phyloP scores from a whole-genome alignment of 2,797 vertebrate species.

The Rhadinocentrus ornatus region DNA sequence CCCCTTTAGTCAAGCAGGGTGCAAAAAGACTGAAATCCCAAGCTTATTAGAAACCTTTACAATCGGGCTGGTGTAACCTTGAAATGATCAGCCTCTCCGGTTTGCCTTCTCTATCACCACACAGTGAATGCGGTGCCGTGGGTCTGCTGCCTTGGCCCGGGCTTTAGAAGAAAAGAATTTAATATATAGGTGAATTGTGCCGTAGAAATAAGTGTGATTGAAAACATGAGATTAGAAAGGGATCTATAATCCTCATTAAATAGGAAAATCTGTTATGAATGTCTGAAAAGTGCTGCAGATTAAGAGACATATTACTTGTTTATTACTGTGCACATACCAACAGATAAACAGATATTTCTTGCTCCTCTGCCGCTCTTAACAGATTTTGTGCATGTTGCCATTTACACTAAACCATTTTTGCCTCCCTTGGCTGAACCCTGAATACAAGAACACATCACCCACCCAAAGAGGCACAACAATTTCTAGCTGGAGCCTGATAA shows the following conservation, averaged over 20 bases:
- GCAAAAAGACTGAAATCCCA: constrained; percentile 39
- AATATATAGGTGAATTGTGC: background rate
- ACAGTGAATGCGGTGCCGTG: background rate
- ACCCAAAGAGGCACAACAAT: constrained; percentile 12
- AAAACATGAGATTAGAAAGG: background rate
- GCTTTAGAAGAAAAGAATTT: background rate
- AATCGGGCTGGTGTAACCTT: constrained; percentile 43
- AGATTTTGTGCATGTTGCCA: background rate
- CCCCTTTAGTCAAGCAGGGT: constrained; percentile 30
- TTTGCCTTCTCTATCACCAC: constrained; percentile 33
- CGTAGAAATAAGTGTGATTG: background rate
- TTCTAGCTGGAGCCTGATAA: background rate
- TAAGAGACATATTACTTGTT: background rate
- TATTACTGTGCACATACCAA: background rate
- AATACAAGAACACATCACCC: constrained; percentile 19
- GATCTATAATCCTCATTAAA: background rate
- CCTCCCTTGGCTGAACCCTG: constrained; percentile 14
- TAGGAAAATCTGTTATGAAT: background rate
- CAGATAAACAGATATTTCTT: background rate
- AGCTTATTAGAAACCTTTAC: constrained; percentile 43
- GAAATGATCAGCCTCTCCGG: constrained; percentile 29
- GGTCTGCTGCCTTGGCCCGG: constrained; percentile 27
- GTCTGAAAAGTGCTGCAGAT: background rate
- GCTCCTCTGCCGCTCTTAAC: background rate
- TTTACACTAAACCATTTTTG: constrained; percentile 5